phyloP scores from a whole-genome alignment of 2,113 vertebrate species.

The Caranx melampygus region DNA sequence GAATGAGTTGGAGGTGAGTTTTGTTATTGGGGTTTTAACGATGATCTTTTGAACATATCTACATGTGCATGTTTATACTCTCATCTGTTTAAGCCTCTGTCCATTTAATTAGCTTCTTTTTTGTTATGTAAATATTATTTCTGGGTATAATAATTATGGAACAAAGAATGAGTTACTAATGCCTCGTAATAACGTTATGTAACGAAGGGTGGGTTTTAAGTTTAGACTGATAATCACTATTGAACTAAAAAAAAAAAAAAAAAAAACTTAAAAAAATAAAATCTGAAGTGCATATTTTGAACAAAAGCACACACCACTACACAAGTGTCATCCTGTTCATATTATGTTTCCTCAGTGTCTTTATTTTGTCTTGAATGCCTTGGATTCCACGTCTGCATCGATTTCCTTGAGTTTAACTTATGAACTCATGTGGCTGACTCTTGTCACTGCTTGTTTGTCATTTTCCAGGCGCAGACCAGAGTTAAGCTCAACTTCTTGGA shows the following conservation, averaged over 20 bases:
- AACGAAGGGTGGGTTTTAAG: not conserved
- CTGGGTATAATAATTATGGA: not conserved
- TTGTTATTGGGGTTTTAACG: conserved; percentile 5
- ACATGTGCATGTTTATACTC: not conserved
- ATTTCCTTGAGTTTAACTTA: not conserved
- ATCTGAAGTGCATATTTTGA: not conserved
- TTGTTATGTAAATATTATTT: not conserved
- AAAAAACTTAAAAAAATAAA: not conserved
- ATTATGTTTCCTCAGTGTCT: not conserved
- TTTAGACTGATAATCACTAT: not conserved
- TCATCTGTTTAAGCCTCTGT: not conserved
- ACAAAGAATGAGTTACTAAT: conserved; percentile 28
- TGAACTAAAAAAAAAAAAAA: too few species aligned
- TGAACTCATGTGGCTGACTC: not conserved
- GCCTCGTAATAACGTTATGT: not conserved
- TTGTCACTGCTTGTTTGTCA: not conserved
- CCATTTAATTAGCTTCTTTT: not conserved
- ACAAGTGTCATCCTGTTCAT: not conserved
- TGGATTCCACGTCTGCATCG: not conserved
- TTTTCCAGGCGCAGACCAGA: conserved; percentile 92
- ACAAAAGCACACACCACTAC: not conserved
- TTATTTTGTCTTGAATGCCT: not conserved
- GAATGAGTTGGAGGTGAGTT: conserved; percentile 95
- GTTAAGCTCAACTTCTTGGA: conserved; percentile 99
- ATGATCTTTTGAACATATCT: conserved; percentile 1